Base-by-base conservation (phyloP, 2,888 invertebrate genomes). In the Physocephala rufipes region DNA sequence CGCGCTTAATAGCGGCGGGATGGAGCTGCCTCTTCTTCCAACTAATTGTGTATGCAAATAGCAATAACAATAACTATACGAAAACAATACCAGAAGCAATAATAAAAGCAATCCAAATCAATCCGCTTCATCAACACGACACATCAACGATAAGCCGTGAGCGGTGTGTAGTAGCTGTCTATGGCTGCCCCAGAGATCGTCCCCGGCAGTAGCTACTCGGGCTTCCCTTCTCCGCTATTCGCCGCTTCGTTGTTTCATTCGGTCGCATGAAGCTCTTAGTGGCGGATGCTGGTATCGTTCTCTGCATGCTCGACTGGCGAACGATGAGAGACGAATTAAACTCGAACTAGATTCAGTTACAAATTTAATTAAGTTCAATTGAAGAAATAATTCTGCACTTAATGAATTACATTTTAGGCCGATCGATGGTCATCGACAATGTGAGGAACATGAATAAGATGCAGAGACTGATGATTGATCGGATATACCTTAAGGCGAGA, bases 361-460 rank as follows among this genome's bases (percentile, higher is more conserved):
- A 84, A 84, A 84, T 84, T 85, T 84, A 85, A 84, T 84, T 84
- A 84, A 85, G 82, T 82, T 81, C 86, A 84, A 84, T 85, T 84
- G 84, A 79, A 81, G 81, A 77, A 80, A 82, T 79, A 83, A n/a
- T n/a, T n/a, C n/a, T n/a, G n/a, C n/a, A n/a, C n/a, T n/a, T n/a
- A n/a, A 36, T 36, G 9, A 36, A 9, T 36, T 9, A 9, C 4
- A 9, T 9, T 9, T 36, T 36, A 36, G 36, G 9, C 5, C 36
- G 53, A 53, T 16, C 19, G 9, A 19, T 24, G 53, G n/a, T n/a
- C n/a, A n/a, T n/a, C n/a, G n/a, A n/a, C n/a, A n/a, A n/a, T n/a
- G n/a, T n/a, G n/a, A n/a, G n/a, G n/a, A n/a, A n/a, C n/a, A n/a
- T n/a, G n/a, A n/a, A n/a, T n/a, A n/a, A n/a, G n/a, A n/a, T n/a